Percentiles rank a stretch among this genome's conserved stretches.
Evolutionary conservation across 2,888 invertebrate genomes (phyloP).

Genomic region (Drosophila monieri): DNA sequence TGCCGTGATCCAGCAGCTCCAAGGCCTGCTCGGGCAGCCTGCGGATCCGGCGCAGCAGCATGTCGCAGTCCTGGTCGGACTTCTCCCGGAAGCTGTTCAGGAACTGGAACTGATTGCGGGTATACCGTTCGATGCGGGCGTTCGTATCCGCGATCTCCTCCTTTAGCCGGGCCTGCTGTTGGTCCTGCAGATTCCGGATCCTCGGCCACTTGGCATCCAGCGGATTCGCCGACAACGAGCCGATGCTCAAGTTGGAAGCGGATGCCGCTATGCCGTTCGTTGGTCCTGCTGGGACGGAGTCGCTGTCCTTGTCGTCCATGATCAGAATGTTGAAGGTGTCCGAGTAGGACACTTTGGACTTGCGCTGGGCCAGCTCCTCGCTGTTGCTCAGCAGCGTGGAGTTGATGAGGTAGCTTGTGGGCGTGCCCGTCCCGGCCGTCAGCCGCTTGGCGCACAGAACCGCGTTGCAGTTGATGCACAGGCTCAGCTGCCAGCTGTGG

Average conservation of each 20-base stretch:
- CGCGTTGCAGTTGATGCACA: constrained; percentile 82
- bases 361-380: constrained; percentile 86
- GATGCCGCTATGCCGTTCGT: constrained; percentile 39
- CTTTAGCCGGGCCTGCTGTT: constrained; percentile 88
- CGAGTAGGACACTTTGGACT: constrained; percentile 88
- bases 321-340: constrained; percentile 89
- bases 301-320: constrained; percentile 69
- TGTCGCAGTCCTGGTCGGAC: constrained; percentile 89
- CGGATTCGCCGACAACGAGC: constrained; percentile 45
- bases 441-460: constrained; percentile 79
- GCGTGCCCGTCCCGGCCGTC: constrained; percentile 28
- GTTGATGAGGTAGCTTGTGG: constrained; percentile 76
- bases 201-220: constrained; percentile 65
- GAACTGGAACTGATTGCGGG: constrained; percentile 90
- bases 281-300: constrained; percentile 83
- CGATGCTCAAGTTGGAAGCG: constrained; percentile 52
- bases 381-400: constrained; percentile 84
- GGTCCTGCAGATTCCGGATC: constrained; percentile 84
- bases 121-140: constrained; percentile 90
- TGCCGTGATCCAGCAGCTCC: constrained; percentile 68
- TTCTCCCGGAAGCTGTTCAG: constrained; percentile 90
- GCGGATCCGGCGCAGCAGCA: constrained; percentile 85
- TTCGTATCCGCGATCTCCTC: constrained; percentile 89
- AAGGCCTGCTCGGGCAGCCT: constrained; percentile 76
- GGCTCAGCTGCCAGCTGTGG: constrained; percentile 78